These are phyloP conservation scores for Hemiscyllium ocellatum DNA, from an alignment of 2,113 vertebrate genomes.

Conservation along the genomic window DNA sequence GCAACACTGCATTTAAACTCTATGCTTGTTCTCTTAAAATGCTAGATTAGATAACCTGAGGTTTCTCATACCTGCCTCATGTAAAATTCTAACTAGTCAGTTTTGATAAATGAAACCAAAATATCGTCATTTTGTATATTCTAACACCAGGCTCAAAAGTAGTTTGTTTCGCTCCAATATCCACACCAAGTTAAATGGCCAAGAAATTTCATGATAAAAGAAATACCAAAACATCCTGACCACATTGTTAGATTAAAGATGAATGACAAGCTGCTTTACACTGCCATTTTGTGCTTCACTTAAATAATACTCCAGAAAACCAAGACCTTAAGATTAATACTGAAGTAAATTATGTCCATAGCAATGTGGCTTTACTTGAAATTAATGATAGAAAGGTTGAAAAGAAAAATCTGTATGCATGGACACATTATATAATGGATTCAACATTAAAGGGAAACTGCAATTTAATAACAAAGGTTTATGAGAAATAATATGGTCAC, in stretches of 20 bases:
- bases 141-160: neutral
- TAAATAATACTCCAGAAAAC: neutral
- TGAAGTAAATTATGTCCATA: neutral
- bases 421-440: neutral
- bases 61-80: neutral
- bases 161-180: neutral
- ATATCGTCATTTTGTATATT: neutral
- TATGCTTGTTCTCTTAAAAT: neutral
- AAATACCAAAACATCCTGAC: neutral
- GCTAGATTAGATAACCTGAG: neutral
- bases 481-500: neutral
- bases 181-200: neutral
- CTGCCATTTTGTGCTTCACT: neutral
- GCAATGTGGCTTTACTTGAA: neutral
- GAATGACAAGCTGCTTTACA: neutral
- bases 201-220: neutral
- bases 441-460: neutral
- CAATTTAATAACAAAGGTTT: neutral
- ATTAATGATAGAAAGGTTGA: neutral
- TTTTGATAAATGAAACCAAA: neutral
- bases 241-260: neutral
- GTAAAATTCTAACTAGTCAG: neutral
- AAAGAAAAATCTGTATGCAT: neutral
- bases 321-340: neutral
- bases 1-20: neutral